Conservation (phyloP, 2,888 invertebrate genomes). For the Netelia melanura region DNA sequence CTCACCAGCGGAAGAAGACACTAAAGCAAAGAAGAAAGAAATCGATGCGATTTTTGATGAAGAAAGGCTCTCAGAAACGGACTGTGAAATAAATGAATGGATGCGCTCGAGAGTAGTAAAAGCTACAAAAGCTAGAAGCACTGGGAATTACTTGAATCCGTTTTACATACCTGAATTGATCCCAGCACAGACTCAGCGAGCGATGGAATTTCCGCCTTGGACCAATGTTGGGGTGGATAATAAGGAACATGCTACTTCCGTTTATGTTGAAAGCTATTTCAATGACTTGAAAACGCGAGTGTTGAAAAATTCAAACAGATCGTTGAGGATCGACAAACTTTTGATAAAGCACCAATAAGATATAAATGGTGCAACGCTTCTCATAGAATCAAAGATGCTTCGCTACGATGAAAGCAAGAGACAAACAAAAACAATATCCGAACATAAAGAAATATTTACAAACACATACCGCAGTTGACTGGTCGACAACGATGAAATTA, state of each 20-base stretch:
- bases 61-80: background rate
- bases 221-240: slow-evolving; percentile 1
- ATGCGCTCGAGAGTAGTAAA: background rate
- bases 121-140: background rate
- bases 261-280: slow-evolving; percentile 36
- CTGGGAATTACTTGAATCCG: slow-evolving; percentile 20
- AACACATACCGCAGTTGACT: background rate
- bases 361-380: slow-evolving; percentile 9
- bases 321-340: slow-evolving; percentile 35
- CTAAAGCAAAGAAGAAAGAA: background rate
- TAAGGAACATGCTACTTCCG: slow-evolving; percentile 17
- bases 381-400: slow-evolving; percentile 18
- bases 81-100: background rate
- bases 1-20: background rate
- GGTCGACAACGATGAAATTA: background rate
- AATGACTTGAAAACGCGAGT: slow-evolving; percentile 28
- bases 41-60: background rate
- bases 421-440: background rate
- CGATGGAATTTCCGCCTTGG: slow-evolving; percentile 42
- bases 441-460: background rate
- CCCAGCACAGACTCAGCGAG: background rate
- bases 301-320: background rate
- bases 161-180: slow-evolving; percentile 54
- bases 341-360: slow-evolving; percentile 1
- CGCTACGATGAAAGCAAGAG: background rate